Conservation (phyloP, 1,140 invertebrate genomes). For the Drosophila punjabiensis region DNA sequence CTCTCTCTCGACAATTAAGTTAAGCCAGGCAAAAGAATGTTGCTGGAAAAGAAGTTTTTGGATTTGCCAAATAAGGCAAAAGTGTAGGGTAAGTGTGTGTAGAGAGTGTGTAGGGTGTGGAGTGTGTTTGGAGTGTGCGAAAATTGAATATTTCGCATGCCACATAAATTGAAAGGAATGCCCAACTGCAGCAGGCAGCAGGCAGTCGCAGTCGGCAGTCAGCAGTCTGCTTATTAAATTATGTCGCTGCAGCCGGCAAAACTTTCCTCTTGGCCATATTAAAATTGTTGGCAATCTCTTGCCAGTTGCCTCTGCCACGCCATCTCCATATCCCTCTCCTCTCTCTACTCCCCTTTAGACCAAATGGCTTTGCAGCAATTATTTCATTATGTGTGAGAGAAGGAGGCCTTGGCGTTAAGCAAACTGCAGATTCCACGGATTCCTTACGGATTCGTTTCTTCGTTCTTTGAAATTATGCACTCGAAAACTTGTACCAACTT, state of each 20-base stretch:
- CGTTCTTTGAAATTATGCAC: constrained; percentile 52
- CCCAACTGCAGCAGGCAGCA: constrained; percentile 21
- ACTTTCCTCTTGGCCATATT: constrained; percentile 56
- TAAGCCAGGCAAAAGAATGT: constrained; percentile 49
- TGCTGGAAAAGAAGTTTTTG: constrained; percentile 39
- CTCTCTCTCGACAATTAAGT: constrained; percentile 63
- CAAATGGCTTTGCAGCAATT: constrained; percentile 60
- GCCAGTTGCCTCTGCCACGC: neutral
- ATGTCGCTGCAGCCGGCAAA: constrained; percentile 56
- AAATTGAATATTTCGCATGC: constrained; percentile 75
- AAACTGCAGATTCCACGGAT: constrained; percentile 44
- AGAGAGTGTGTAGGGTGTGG: too few relatives aligned
- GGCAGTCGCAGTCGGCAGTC: constrained; percentile 2
- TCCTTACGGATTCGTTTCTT: constrained; percentile 13
- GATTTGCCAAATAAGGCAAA: constrained; percentile 6
- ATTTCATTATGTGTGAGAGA: constrained; percentile 74
- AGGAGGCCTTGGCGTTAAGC: constrained; percentile 36
- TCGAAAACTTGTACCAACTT: constrained; percentile 56
- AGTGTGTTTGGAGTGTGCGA: constrained; percentile 33
- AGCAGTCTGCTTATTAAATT: constrained; percentile 75
- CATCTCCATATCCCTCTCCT: neutral
- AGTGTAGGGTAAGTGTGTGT: neutral
- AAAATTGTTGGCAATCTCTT: constrained; percentile 62
- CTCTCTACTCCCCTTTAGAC: neutral
- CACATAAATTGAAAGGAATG: constrained; percentile 59